Base-by-base conservation (phyloP, 1,140 invertebrate genomes). In the Brachionus rotundiformis region DNA sequence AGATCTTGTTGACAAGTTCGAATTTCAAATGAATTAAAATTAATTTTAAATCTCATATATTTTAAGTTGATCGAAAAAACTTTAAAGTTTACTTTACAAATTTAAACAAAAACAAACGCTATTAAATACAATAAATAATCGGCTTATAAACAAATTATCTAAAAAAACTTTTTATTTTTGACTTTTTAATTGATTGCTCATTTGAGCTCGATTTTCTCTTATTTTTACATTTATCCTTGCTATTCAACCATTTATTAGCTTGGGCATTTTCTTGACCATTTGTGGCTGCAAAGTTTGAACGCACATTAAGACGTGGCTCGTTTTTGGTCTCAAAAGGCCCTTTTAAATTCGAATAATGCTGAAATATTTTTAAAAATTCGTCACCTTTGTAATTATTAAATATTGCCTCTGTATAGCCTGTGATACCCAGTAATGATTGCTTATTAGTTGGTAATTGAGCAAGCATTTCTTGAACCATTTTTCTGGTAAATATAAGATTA, bases 381-480 rank as follows among this genome's bases (percentile, higher is more conserved):
- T 65, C 6, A 7, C 94, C 94, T 87, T 93, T 93, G 87, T 93
- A 96, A 86, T 95, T 96, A 49, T 92, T 91, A 85, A 92, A 95
- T 87, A 95, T 95, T 10, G 93, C 93, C 86, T 92, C 90, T 0
- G 95, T 95, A 3, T 96, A 92, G 85, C 95, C 93, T 25, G 94
- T 93, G 83, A 96, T 92, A 84, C 91, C 89, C 63, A 94, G 87
- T 92, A 96, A 94, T 82, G 93, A 92, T 82, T 92, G 91, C 82
- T 91, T 90, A 6, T 89, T 91, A 81, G 91, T 90, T 0, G 95
- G 95, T 84, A 95, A 86, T 65, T 90, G 88, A 81, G 91, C 88
- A 1, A 94, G 92, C 93, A 96, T 93, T 4, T 91, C 91, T 84
- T 92, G 90, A 11, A 95, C 87, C 8, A 92, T 92, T 83, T 92